These are phyloP conservation scores for Mythimna lalbum DNA, from an alignment of 2,888 invertebrate species.

Conservation along the genomic window DNA sequence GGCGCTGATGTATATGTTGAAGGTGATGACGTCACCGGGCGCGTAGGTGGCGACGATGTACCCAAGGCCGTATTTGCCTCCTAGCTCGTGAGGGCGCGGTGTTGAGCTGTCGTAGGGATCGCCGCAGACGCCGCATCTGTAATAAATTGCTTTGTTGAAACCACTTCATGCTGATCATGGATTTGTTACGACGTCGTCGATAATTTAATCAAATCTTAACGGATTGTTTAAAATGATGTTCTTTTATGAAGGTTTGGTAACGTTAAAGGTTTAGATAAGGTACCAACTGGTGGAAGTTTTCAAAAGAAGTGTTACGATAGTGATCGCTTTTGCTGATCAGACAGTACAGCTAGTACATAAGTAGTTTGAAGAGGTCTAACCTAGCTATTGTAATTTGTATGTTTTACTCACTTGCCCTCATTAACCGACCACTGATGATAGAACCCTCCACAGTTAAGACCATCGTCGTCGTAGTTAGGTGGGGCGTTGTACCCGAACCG, in stretches of 20 bases:
- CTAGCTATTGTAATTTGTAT: not conserved
- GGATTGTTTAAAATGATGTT: not conserved
- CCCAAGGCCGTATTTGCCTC: constrained; percentile 95
- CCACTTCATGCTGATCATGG: not conserved
- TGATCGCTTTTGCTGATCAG: not conserved
- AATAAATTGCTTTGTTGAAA: not conserved
- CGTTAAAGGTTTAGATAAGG: not conserved
- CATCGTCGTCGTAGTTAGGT: constrained; percentile 96
- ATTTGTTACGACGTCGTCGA: not conserved
- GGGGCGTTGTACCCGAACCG: constrained; percentile 94
- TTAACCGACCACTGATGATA: constrained; percentile 94
- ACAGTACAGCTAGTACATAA: too few relatives aligned
- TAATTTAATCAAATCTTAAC: not conserved
- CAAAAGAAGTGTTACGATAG: not conserved
- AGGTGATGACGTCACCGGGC: constrained; percentile 92
- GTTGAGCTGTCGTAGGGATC: constrained; percentile 93
- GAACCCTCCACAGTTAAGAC: constrained; percentile 95
- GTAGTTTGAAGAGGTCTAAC: not conserved
- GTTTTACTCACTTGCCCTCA: constrained; percentile 90
- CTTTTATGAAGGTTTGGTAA: not conserved
- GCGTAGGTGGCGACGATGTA: constrained; percentile 93
- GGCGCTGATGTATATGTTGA: constrained; percentile 94
- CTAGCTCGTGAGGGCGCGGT: constrained; percentile 95
- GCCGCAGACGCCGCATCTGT: constrained; percentile 95
- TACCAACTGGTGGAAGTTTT: constrained; percentile 3